Conservation (phyloP, 2,888 invertebrate genomes). For the Scaptomyza reducta region DNA sequence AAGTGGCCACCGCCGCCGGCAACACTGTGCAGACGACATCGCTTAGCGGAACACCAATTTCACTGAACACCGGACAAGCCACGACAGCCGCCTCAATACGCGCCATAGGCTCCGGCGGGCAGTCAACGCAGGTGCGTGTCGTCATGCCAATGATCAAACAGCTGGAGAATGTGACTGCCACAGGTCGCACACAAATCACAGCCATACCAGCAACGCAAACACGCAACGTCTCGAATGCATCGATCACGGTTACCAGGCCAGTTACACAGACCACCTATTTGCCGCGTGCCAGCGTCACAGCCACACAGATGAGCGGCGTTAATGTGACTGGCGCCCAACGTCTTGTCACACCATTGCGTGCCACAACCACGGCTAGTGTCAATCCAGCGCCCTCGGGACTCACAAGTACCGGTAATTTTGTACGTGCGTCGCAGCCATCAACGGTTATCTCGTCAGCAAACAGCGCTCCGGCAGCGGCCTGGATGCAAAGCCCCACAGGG, state of each 20-base stretch:
- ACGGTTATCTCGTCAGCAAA: slow-evolving; percentile 83
- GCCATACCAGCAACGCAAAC: slow-evolving; percentile 81
- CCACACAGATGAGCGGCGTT: slow-evolving; percentile 81
- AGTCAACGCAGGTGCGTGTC: slow-evolving; percentile 83
- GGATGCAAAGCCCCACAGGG: slow-evolving; percentile 82
- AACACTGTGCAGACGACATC: slow-evolving; percentile 61
- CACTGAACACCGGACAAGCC: slow-evolving; percentile 73
- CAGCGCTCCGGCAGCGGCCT: slow-evolving; percentile 72
- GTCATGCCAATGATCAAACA: slow-evolving; percentile 85
- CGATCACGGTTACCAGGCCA: slow-evolving; percentile 84
- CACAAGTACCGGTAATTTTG: slow-evolving; percentile 78
- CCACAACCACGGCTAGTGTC: slow-evolving; percentile 75
- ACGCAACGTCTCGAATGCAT: slow-evolving; percentile 83
- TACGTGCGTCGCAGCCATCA: slow-evolving; percentile 82
- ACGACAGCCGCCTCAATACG: slow-evolving; percentile 82
- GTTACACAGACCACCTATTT: slow-evolving; percentile 83
- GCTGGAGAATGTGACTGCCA: slow-evolving; percentile 82
- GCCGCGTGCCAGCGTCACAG: slow-evolving; percentile 82
- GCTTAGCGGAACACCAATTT: slow-evolving; percentile 70
- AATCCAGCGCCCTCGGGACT: slow-evolving; percentile 73
- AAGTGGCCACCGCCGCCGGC: slow-evolving; percentile 71
- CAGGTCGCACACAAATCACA: slow-evolving; percentile 83
- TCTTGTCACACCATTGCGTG: slow-evolving; percentile 81
- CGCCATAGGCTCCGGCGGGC: slow-evolving; percentile 80
- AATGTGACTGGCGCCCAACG: slow-evolving; percentile 76